Conservation (phyloP, 1,140 invertebrate genomes). For the Bombus waltoni region DNA sequence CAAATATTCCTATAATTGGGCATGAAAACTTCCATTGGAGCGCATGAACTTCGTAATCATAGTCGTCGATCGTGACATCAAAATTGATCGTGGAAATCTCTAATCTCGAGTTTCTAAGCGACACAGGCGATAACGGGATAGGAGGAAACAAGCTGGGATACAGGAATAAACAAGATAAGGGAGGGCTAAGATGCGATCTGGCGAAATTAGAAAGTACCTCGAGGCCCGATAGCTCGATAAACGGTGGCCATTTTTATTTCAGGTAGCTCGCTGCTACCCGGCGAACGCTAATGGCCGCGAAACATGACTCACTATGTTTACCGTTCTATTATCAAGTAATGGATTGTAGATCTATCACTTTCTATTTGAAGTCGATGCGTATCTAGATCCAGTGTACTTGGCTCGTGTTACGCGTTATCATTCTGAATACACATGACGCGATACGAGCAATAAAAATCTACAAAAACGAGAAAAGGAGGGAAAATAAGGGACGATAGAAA, state of each 20-base stretch:
- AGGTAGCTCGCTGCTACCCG: constrained; percentile 10
- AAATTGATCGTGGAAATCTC: not conserved
- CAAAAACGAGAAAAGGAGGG: too few relatives aligned
- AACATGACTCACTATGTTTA: constrained; percentile 61
- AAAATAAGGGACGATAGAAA: not conserved
- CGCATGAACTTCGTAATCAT: not conserved
- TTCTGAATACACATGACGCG: not conserved
- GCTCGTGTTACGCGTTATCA: constrained; percentile 23
- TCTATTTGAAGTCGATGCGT: constrained; percentile 43
- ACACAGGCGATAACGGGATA: not conserved
- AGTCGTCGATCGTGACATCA: not conserved
- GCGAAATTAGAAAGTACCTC: constrained; percentile 50
- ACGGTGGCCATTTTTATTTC: constrained; percentile 38
- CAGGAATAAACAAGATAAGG: constrained; percentile 44
- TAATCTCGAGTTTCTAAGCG: not conserved
- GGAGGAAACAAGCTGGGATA: not conserved
- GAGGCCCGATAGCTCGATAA: constrained; percentile 43
- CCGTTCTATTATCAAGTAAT: constrained; percentile 60
- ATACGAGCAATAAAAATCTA: not conserved
- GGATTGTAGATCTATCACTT: constrained; percentile 58
- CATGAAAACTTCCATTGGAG: not conserved
- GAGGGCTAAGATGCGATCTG: constrained; percentile 56
- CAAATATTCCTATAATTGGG: not conserved
- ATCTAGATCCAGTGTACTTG: constrained; percentile 20
- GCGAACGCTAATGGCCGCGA: constrained; percentile 48